Percentiles rank a stretch among this genome's conserved stretches.
Conservation (phyloP, 2,888 invertebrate species). For the Platycnemis pennipes region DNA sequence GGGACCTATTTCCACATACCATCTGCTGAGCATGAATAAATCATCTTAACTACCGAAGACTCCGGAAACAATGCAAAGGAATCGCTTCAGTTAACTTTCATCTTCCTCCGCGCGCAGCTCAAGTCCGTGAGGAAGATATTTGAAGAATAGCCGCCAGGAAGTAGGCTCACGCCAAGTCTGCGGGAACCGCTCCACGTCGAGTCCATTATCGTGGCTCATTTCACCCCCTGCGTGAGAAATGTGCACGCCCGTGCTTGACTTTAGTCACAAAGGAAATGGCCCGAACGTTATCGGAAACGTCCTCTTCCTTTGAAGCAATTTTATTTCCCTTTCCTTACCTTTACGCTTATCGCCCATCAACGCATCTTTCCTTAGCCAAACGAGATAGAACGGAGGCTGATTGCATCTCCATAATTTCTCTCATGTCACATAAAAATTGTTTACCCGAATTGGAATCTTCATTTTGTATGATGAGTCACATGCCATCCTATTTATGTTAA, state of each 20-base stretch:
- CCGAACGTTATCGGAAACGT: not conserved
- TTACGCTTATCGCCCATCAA: too few relatives aligned
- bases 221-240: not conserved
- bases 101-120: not conserved
- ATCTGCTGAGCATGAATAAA: constrained; percentile 50
- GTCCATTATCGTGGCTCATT: not conserved
- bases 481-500: too few relatives aligned
- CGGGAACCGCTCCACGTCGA: not conserved
- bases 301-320: not conserved
- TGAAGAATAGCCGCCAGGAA: not conserved
- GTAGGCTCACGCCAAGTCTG: not conserved
- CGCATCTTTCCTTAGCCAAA: too few relatives aligned
- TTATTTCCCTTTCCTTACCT: too few relatives aligned
- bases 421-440: too few relatives aligned
- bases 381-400: too few relatives aligned
- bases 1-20: constrained; percentile 43
- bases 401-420: too few relatives aligned
- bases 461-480: too few relatives aligned
- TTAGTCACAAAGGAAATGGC: not conserved
- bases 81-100: not conserved
- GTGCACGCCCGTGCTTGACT: too few relatives aligned
- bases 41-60: not conserved
- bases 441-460: too few relatives aligned
- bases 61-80: not conserved
- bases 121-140: not conserved